phyloP scores from a whole-genome alignment of 23 tunicate genomes.

The Oikopleura vanhoeffeni region DNA sequence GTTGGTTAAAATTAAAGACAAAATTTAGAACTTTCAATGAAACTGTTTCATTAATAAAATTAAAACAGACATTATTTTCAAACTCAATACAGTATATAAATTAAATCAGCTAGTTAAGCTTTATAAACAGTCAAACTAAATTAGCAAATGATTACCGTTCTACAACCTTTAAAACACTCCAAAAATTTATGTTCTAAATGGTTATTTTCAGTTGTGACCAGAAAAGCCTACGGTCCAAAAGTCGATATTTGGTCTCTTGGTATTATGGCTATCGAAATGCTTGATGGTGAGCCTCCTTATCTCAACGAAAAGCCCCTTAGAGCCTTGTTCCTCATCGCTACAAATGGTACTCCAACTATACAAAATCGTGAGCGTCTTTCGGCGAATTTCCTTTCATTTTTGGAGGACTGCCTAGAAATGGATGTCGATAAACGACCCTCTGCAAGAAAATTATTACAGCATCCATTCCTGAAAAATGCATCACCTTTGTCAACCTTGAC shows the following conservation, averaged over 20 bases:
- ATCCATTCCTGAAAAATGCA: conserved; percentile 56
- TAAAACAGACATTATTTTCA: no score
- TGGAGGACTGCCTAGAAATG: conserved; percentile 82
- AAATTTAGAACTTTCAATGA: no score
- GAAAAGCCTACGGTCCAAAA: conserved; percentile 97
- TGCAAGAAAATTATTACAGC: conserved; percentile 61
- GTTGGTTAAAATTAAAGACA: no score
- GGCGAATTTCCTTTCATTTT: conserved; percentile 42
- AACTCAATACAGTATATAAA: no score
- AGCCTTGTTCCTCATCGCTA: conserved; percentile 90
- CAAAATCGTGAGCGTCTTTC: conserved; percentile 74
- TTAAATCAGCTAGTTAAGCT: no score
- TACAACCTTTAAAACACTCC: no score
- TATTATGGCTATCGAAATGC: conserved; percentile 98
- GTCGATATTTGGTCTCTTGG: conserved; percentile 99
- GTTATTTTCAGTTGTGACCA: conserved; percentile 40
- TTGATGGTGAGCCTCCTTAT: conserved; percentile 98
- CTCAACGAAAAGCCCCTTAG: conserved; percentile 83
- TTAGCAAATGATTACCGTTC: no score
- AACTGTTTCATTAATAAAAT: no score
- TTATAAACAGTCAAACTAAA: no score
- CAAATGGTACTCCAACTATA: conserved; percentile 89
- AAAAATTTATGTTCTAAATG: neutral
- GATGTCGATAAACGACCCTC: conserved; percentile 76
- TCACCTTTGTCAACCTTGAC: conserved; percentile 65